phyloP scores from a whole-genome alignment of 2,888 invertebrate species.

The Aporophyla nigra region DNA sequence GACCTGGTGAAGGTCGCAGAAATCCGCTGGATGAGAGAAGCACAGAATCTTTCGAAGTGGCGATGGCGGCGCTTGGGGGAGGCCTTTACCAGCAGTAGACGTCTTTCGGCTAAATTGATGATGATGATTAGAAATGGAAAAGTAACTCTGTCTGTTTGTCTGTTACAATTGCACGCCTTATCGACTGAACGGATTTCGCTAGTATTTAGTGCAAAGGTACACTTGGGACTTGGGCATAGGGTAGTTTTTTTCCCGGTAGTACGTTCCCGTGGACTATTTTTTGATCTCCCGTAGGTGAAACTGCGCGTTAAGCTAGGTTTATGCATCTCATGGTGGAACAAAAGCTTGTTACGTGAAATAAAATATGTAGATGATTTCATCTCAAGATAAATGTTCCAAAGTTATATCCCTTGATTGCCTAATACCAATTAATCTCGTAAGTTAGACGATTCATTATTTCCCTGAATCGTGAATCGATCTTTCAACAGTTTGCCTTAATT shows the following conservation, averaged over 20 bases:
- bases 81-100: too few relatives aligned
- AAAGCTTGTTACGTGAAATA: not conserved
- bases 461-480: conserved; percentile 10
- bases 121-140: not conserved
- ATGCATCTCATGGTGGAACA: not conserved
- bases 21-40: too few relatives aligned
- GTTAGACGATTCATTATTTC: conserved; percentile 8
- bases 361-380: not conserved
- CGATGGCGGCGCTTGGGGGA: too few relatives aligned
- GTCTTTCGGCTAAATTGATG: too few relatives aligned
- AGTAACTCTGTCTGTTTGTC: not conserved
- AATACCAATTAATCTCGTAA: conserved; percentile 12
- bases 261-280: too few relatives aligned
- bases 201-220: not conserved
- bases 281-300: too few relatives aligned
- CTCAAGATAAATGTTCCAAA: not conserved
- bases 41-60: too few relatives aligned
- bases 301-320: too few relatives aligned
- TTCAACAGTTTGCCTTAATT: conserved; percentile 27
- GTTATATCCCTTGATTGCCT: not conserved
- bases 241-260: not conserved
- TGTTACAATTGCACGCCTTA: not conserved
- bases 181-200: not conserved
- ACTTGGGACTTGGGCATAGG: not conserved
- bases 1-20: too few relatives aligned